phyloP scores from a whole-genome alignment of 2,113 vertebrate species.

The Anoura caudifer region DNA sequence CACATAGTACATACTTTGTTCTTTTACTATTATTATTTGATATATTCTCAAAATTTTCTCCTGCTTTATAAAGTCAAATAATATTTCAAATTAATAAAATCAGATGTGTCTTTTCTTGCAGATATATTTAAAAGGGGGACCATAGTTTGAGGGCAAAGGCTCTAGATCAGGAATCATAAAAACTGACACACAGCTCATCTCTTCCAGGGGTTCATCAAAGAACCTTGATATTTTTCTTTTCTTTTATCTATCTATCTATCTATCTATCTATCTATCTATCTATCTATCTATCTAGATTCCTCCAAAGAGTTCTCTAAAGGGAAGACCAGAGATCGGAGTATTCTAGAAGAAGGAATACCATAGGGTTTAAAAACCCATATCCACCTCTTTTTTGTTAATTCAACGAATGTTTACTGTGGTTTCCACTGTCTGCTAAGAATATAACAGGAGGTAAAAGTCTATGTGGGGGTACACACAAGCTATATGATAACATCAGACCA shows the following conservation, averaged over 20 bases:
- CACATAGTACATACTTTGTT: not conserved
- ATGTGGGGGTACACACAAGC: not conserved
- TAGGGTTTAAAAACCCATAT: not conserved
- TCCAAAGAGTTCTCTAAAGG: not conserved
- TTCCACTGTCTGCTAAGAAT: not conserved
- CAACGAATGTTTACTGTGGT: not conserved
- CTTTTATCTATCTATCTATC: not conserved
- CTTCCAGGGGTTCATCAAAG: not conserved
- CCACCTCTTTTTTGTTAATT: not conserved
- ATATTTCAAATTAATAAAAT: not conserved
- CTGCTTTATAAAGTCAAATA: not conserved
- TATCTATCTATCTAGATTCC: not conserved
- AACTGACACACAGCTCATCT: not conserved
- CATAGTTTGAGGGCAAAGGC: not conserved
- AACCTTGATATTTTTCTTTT: not conserved
- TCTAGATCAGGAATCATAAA: not conserved
- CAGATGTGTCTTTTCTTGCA: not conserved
- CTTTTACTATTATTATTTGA: not conserved
- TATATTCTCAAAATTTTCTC: not conserved
- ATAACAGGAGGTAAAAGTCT: not conserved
- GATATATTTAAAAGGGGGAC: not conserved
- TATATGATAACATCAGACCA: not conserved
- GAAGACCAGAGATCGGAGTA: not conserved
- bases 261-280: no score
- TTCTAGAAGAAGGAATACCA: not conserved